Base-by-base conservation (phyloP, 2,797 vertebrate species). In the Podarcis lilfordi region DNA sequence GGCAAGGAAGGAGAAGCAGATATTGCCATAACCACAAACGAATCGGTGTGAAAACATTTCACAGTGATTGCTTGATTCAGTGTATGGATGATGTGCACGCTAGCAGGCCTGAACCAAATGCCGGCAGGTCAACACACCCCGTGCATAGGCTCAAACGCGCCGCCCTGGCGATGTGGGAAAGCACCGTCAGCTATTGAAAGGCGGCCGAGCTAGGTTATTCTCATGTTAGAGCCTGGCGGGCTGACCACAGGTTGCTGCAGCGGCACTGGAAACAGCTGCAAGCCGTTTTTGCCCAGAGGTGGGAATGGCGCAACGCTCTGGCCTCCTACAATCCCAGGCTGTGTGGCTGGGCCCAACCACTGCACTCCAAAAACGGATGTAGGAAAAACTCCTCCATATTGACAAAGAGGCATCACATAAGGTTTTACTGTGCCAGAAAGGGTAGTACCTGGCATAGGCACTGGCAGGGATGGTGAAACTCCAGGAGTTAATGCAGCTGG, bases 1-100 rank as follows among this genome's bases (percentile, higher is more conserved):
- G 91, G 95, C 94, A 81, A 87, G 0, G 76, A 81, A 79, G 89
- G 0, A 87, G 3, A 92, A 95, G 91, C 89, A 69, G 21, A 8
- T 89, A 87, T 85, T 86, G 93, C 92, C 80, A 0, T 25, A 82
- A 84, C 82, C 1, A 55, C 86, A 88, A 40, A 90, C 25, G 86
- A 37, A 88, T 75, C 90, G 35, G 37, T 19, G 95, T 92, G 96
- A 96, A 94, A 96, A 97, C 93, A 92, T 85, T 94, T 98, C 97
- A 98, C 97, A 98, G 97, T 97, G 97, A 97, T 87, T 40, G 95
- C 95, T 93, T 95, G 96, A 96, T 90, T 94, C 91, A 69, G 94
- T 32, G 91, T 92, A 96, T 92, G 96, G 96, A 97, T 95, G 50
- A 19, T 74, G 91, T 91, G 93, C 91, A 91, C 87, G 94, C 91